A percentile compares a stretch with the other conserved stretches of the same genome.
Conservation (phyloP, 2,797 vertebrate genomes). For the Varecia variegata region DNA sequence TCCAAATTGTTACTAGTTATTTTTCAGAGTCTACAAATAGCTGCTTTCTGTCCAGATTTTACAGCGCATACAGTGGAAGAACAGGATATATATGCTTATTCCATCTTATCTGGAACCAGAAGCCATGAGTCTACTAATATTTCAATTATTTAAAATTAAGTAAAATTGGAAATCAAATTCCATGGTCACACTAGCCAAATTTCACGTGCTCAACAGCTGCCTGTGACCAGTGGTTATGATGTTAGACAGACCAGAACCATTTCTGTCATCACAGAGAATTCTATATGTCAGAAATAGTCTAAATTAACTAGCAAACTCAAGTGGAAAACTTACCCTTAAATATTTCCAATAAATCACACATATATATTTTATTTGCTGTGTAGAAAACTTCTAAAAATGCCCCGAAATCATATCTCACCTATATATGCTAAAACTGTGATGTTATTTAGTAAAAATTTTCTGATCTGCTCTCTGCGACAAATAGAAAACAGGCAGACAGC, state of each 20-base stretch:
- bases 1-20: background rate
- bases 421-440: background rate
- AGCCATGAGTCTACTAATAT: background rate
- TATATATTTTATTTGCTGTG: background rate
- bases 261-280: background rate
- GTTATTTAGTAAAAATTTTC: background rate
- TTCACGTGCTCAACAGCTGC: background rate
- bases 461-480: background rate
- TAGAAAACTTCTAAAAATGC: background rate
- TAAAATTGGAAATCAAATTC: background rate
- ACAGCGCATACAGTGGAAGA: background rate
- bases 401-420: background rate
- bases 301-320: background rate
- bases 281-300: background rate
- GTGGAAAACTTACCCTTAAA: background rate
- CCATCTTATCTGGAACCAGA: background rate
- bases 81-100: background rate
- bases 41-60: background rate
- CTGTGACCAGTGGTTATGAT: background rate
- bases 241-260: background rate
- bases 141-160: background rate
- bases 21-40: background rate
- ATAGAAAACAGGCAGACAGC: background rate
- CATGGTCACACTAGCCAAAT: background rate
- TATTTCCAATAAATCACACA: background rate